phyloP scores from a whole-genome alignment of 2,888 invertebrate species.

The Xiphydria camelus region DNA sequence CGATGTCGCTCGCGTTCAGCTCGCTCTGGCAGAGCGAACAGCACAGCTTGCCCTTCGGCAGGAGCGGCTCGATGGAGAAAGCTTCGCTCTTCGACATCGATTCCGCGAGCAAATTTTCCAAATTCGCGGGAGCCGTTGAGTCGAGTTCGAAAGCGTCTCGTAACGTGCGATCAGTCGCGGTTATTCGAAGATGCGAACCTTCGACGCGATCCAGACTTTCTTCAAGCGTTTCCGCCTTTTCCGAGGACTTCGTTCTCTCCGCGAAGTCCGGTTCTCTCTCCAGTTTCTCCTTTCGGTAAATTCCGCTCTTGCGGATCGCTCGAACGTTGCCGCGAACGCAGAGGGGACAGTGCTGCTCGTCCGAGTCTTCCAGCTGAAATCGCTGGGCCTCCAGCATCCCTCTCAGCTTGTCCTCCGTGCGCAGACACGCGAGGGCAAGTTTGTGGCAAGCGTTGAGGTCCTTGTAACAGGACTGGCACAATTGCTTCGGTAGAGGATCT shows the following conservation, averaged over 20 bases:
- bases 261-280: conserved; percentile 6
- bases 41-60: conserved; percentile 4
- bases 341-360: conserved; percentile 17
- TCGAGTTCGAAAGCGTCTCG: too few species aligned
- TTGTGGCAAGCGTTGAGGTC: conserved; percentile 22
- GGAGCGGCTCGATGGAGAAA: too few species aligned
- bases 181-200: too few species aligned
- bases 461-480: conserved; percentile 18
- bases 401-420: conserved; percentile 22
- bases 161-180: too few species aligned
- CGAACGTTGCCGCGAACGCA: conserved; percentile 21
- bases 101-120: too few species aligned
- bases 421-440: conserved; percentile 16
- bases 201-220: too few species aligned
- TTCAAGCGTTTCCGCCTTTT: too few species aligned
- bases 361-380: conserved; percentile 5
- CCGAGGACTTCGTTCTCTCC: too few species aligned
- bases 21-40: conserved; percentile 10
- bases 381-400: conserved; percentile 14
- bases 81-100: too few species aligned
- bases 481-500: conserved; percentile 26
- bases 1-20: not conserved
- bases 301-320: conserved; percentile 17
- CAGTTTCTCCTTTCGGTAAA: conserved; percentile 19
- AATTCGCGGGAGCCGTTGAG: too few species aligned